Conservation (phyloP, 2,888 invertebrate species). For the Gymnocheta viridis region DNA sequence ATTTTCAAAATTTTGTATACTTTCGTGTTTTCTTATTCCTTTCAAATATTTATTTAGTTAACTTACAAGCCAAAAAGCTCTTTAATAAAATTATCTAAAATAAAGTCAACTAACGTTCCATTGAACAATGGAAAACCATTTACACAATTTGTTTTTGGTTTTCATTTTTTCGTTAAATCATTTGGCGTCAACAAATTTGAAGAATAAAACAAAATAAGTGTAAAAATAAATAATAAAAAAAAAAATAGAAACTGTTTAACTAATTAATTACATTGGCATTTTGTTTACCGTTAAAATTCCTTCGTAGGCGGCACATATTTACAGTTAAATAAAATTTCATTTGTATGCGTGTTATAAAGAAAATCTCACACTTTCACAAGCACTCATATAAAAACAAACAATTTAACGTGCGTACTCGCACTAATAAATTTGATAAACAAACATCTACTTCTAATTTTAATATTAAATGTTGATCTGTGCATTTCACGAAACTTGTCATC, state of each 20-base stretch:
- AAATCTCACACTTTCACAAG: neutral
- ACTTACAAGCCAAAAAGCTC: too few species aligned
- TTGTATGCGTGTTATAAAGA: neutral
- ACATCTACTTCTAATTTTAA: slow-evolving; percentile 10
- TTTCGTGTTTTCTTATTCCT: too few species aligned
- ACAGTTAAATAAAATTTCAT: neutral
- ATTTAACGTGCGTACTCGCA: neutral
- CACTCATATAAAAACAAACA: neutral
- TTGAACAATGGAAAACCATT: too few species aligned
- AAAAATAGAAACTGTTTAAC: neutral
- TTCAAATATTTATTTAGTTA: too few species aligned
- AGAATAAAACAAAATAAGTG: neutral
- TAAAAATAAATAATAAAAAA: neutral
- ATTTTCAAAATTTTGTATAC: too few species aligned
- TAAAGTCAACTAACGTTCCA: too few species aligned
- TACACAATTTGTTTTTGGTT: neutral
- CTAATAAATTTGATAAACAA: neutral
- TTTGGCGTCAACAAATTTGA: too few species aligned
- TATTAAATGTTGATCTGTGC: neutral
- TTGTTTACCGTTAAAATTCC: neutral
- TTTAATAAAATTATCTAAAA: too few species aligned
- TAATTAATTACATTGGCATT: neutral
- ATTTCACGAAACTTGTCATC: slow-evolving; percentile 30
- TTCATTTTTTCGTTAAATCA: neutral
- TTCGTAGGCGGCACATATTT: neutral